Evolutionary conservation across 2,888 invertebrate genomes (phyloP).

Genomic region (Lordiphosa fenestrarum): DNA sequence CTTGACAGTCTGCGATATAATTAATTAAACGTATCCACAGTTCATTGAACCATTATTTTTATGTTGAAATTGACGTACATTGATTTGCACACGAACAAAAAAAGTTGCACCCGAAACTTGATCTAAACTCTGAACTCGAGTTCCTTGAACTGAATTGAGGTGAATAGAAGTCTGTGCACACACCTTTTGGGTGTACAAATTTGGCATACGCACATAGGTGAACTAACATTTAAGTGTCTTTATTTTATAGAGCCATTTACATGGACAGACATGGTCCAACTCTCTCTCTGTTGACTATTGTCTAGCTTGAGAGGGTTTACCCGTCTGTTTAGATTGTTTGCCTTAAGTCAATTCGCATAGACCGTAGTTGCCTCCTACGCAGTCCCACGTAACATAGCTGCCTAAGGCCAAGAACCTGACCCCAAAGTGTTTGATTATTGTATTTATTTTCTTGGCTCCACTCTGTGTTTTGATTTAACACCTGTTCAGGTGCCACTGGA

Average conservation of each 20-base stretch:
- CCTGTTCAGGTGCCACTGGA: constrained; percentile 42
- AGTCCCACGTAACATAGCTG: constrained; percentile 3
- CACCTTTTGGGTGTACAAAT: constrained; percentile 16
- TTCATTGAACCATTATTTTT: constrained; percentile 10
- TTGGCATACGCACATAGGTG: constrained; percentile 18
- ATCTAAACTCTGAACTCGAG: constrained; percentile 47
- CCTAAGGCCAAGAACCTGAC: constrained; percentile 8
- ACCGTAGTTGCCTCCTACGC: background rate
- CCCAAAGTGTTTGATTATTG: constrained; percentile 55
- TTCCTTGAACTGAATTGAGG: constrained; percentile 45
- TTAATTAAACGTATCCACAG: constrained; percentile 10
- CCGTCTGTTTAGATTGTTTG: constrained; percentile 23
- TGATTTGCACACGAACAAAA: too few relatives aligned
- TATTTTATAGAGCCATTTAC: constrained; percentile 34
- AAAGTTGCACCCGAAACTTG: background rate
- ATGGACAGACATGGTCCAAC: constrained; percentile 25
- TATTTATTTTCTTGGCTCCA: constrained; percentile 45
- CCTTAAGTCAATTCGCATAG: constrained; percentile 23
- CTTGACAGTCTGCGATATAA: constrained; percentile 7
- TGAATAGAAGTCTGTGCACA: constrained; percentile 17
- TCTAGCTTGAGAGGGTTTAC: constrained; percentile 15
- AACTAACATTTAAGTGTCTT: constrained; percentile 14
- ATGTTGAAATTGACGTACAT: background rate
- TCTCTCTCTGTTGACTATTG: constrained; percentile 3
- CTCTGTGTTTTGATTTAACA: constrained; percentile 61